phyloP scores from a whole-genome alignment of 2,113 vertebrate genomes.

The Alethe diademata region DNA sequence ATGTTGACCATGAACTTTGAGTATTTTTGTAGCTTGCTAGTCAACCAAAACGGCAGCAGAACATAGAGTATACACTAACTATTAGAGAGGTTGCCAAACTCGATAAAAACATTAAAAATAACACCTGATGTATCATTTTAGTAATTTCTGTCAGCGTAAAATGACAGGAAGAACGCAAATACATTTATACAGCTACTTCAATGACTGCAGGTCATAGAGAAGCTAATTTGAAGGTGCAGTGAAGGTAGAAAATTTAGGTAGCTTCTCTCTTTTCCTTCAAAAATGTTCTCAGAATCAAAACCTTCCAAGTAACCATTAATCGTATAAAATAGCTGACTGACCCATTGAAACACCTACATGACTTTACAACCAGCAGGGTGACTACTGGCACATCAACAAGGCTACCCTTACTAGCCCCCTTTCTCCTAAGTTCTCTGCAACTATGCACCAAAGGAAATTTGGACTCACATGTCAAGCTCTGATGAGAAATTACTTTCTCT shows the following conservation, averaged over 20 bases:
- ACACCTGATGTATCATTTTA: background rate
- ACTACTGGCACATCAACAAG: background rate
- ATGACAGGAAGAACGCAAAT: background rate
- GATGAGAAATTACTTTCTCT: background rate
- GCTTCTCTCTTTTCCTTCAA: background rate
- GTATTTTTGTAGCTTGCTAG: background rate
- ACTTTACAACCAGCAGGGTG: background rate
- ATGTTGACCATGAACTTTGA: background rate
- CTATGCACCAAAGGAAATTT: background rate
- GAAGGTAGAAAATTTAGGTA: background rate
- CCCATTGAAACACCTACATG: background rate
- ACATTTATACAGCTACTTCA: background rate
- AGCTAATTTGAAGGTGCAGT: background rate
- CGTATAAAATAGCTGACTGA: background rate
- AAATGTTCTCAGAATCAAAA: background rate
- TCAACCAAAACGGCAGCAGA: background rate
- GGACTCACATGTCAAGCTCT: background rate
- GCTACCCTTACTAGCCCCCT: background rate
- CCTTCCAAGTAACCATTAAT: background rate
- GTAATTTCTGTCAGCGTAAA: background rate
- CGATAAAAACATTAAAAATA: background rate
- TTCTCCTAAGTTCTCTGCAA: background rate
- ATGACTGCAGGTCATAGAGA: background rate
- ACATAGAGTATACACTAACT: background rate
- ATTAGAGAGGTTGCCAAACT: background rate